phyloP scores from a whole-genome alignment of 2,797 vertebrate species.

The Chaetophractus vellerosus region DNA sequence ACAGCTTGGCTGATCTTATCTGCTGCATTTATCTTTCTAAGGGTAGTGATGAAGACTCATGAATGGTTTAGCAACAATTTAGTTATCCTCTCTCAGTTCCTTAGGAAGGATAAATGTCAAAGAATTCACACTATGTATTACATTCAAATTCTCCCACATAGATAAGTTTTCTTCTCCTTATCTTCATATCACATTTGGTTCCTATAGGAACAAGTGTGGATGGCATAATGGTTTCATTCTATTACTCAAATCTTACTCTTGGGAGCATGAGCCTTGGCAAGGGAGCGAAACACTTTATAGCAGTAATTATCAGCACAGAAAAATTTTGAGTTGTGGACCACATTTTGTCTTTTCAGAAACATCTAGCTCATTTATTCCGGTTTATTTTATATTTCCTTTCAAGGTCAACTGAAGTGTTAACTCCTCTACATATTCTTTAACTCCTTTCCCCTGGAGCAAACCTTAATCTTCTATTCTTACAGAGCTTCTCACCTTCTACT shows the following conservation, averaged over 20 bases:
- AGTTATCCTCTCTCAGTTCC: background rate
- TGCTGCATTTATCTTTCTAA: constrained; percentile 48
- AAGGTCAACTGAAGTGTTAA: background rate
- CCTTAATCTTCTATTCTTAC: background rate
- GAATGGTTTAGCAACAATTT: background rate
- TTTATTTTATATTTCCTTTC: constrained; percentile 58
- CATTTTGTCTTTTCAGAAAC: background rate
- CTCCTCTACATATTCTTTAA: background rate
- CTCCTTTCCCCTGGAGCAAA: background rate
- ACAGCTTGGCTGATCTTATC: background rate
- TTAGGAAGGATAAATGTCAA: constrained; percentile 11
- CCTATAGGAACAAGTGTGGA: background rate
- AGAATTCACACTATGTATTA: background rate
- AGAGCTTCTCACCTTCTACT: background rate
- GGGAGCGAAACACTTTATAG: background rate
- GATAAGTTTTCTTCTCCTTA: background rate
- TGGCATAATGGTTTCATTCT: constrained; percentile 13
- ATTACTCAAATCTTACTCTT: constrained; percentile 8
- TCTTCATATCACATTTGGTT: constrained; percentile 6
- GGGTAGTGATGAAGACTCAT: background rate
- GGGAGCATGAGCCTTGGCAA: background rate
- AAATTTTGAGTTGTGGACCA: background rate
- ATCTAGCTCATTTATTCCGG: constrained; percentile 9
- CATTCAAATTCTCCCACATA: background rate
- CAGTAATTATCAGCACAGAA: background rate